Base-by-base conservation (phyloP, 1,140 invertebrate genomes). In the Andrena cerasifolii region DNA sequence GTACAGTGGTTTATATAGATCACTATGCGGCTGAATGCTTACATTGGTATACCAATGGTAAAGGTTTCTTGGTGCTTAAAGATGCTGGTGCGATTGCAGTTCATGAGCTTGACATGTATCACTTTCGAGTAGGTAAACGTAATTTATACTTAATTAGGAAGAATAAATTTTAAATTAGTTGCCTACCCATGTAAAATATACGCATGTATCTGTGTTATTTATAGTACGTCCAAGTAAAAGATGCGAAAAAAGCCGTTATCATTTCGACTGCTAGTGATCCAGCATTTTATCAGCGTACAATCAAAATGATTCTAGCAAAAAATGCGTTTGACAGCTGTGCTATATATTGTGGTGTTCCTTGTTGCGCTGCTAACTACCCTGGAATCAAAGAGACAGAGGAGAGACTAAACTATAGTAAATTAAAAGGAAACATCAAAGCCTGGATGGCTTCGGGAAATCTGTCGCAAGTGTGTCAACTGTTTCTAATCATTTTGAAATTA, bases 31-130 rank as follows among this genome's bases (percentile, higher is more conserved):
- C 93, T 0, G 94, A 95, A 87, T 93, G 93, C 81, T 87, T 95
- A 10, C 94, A 95, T 78, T 95, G 94, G 94, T 90, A 93, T 86
- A 93, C 93, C 21, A 93, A 94, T 31, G 91, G 94, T 58, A 89
- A 80, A 67, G 87, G 89, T 31, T 91, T 90, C 67, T 54, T 90
- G 62, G 65, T 83, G 73, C 84, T 95, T 12, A 90, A 94, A 76
- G 78, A 93, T 83, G 91, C 92, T 49, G 94, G 94, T 53, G 94
- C 94, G 68, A 31, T 90, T 28, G 93, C 93, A 73, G 92, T 95
- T 31, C 93, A 94, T 78, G 93, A 94, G 90, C 92, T 95, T 80
- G 93, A 93, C 51, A 89, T 91, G 84, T 91, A 90, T 58, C 91
- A 91, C 84, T 91, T 92, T 86, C 86, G 84, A 61, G 91, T 92